Conservation (phyloP, 2,113 vertebrate genomes). For the Mormoops blainvillei region DNA sequence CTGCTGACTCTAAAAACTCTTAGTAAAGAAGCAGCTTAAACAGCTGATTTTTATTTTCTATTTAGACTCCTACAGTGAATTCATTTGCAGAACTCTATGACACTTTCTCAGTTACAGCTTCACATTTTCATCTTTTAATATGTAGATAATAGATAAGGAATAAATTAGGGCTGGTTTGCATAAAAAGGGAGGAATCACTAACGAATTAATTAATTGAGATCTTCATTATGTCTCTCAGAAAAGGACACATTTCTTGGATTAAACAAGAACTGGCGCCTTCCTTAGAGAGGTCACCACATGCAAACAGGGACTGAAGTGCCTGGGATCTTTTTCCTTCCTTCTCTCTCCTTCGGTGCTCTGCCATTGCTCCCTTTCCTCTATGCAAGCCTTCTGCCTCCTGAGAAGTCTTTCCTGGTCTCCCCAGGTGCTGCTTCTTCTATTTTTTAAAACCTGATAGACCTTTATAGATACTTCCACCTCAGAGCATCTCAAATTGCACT, state of each 20-base stretch:
- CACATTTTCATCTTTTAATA: conserved; percentile 45
- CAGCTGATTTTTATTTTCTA: conserved; percentile 39
- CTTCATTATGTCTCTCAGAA: background rate
- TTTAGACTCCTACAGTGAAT: conserved; percentile 43
- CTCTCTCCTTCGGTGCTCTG: background rate
- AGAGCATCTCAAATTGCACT: background rate
- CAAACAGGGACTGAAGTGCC: background rate
- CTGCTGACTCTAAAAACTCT: conserved; percentile 39
- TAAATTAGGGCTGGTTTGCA: background rate
- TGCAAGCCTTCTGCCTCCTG: background rate
- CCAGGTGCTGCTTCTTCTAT: background rate
- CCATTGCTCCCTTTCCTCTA: background rate
- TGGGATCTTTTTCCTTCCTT: background rate
- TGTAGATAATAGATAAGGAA: background rate
- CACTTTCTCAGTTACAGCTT: conserved; percentile 34
- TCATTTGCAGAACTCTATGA: conserved; percentile 36
- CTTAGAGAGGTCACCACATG: background rate
- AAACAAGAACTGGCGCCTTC: background rate
- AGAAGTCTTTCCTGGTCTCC: background rate
- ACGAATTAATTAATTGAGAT: conserved; percentile 31
- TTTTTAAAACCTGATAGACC: background rate
- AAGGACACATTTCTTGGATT: background rate
- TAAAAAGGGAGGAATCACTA: background rate
- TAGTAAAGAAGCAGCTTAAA: conserved; percentile 1
- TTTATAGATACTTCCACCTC: background rate